These are phyloP conservation scores for Tupiocoris notatus DNA, from an alignment of 2,888 invertebrate species.

Conservation along the genomic window DNA sequence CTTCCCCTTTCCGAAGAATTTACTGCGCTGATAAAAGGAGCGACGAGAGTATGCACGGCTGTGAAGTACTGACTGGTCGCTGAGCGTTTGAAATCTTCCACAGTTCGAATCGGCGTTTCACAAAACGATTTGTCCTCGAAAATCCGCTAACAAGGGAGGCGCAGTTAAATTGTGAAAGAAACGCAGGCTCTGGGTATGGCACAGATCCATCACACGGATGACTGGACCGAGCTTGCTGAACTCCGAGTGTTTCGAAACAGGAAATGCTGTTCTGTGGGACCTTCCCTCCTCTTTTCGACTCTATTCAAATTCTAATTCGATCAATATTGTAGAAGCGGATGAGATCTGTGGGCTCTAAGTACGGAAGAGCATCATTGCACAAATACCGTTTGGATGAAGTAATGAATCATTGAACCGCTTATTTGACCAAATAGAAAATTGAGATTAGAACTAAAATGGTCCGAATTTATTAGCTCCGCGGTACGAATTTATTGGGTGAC, in stretches of 20 bases:
- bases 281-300: conserved; percentile 13
- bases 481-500: too few species aligned
- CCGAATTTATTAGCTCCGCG: too few species aligned
- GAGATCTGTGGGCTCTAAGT: background rate
- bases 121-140: background rate
- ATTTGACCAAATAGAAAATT: too few species aligned
- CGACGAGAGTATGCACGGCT: too few species aligned
- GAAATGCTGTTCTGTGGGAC: conserved; percentile 10
- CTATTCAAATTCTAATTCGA: conserved; percentile 34
- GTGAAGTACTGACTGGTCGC: too few species aligned
- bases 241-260: background rate
- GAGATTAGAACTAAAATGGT: too few species aligned
- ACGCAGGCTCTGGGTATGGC: background rate
- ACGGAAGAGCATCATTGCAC: background rate
- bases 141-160: background rate
- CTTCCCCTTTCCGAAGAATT: too few species aligned
- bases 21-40: too few species aligned
- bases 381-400: too few species aligned
- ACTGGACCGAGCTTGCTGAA: conserved; percentile 11
- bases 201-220: conserved; percentile 34
- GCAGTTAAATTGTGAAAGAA: background rate
- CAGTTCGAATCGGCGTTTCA: background rate
- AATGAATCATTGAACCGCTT: too few species aligned
- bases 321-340: background rate
- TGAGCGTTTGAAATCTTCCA: background rate